Base-by-base conservation (phyloP, 2,888 invertebrate genomes). In the Chaitophorus viminalis region DNA sequence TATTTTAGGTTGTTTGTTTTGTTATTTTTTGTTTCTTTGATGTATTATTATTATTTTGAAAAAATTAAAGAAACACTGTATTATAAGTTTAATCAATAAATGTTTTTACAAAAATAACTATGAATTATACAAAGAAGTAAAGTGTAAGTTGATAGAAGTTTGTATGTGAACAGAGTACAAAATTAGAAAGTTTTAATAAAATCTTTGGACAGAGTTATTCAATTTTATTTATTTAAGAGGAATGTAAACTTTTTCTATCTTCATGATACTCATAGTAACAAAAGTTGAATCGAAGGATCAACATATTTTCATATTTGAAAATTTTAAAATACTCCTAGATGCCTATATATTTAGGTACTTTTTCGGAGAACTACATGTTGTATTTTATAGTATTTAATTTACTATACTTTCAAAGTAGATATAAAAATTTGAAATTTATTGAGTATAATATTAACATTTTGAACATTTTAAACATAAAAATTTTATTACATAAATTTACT, bases 181-280 rank as follows among this genome's bases (percentile, higher is more conserved):
- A 83, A 74, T n/a, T 60, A 83, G 54, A 75, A 83, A 75, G 83
- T 75, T 83, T 75, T 60, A n/a, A 83, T 25, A 60, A 75, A 75
- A 83, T 60, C 74, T 83, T 75, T 36, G 36, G 74, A 75, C 74
- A 60, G n/a, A 36, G 31, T 46, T 29, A 39, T 72, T 36, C 8
- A 29, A 33, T 33, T n/a, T 54, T 33, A 54, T 74, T 83, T 60
- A 74, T 83, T 75, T 21, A 14, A 21, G 6, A 74, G 3, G 29
- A 54, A 25, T 17, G 14, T 21, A 79, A 74, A 75, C n/a, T 11
- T 54, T n/a, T 39, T n/a, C 36, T 11, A 9, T 54, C 9, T 18
- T 54, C 29, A 29, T 68, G 11, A 14, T 60, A 29, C 14, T 5
- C 29, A 60, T 36, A n/a, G n/a, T 72, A 33, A 33, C 21, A 25